Base-by-base conservation (phyloP, 2,888 invertebrate species). In the Neoaliturus tenellus region DNA sequence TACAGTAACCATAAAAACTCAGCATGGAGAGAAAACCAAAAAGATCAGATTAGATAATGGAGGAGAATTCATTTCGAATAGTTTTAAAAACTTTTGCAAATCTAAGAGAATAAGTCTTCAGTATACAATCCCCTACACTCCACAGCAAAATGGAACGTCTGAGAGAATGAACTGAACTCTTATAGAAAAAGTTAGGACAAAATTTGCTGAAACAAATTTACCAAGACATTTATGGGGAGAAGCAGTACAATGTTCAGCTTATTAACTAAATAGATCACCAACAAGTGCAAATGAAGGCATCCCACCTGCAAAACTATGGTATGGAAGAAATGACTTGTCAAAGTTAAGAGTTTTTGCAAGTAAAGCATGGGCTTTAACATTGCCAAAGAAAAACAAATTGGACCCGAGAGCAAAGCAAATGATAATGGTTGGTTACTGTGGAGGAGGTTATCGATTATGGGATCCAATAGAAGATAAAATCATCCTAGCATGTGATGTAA, bases 61-160 rank as follows among this genome's bases (percentile, higher is more conserved):
- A 28, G 48, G 78, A 25, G 48, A 78, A 20, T 78, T 41, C 3
- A 44, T 51, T 48, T 78, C 78, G 25, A 48, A 20, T 44, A 17
- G 14, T 33, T 78, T 41, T 6, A 78, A 78, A 20, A 17, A 31
- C 28, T 78, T 25, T 44, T 44, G 48, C 10, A 23, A 25, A 78
- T 10, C 17, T 10, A 78, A 78, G 25, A 48, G 48, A 10, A 78
- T 78, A 25, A 78, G 44, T 2, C 44, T 44, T 44, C 12, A 44
- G 17, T 44, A 14, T 44, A 44, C 44, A 78, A 75, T 75, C 20
- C 39, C 20, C 1, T 41, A 75, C 39, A 75, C 41, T 25, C 39
- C 75, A 39, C 75, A 75, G 41, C 39, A 28, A 28, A 75, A 75
- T 35, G 39, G 44, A 41, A 75, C 39, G 25, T 75, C 75, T 23